Evolutionary conservation across 2,888 invertebrate species (phyloP), one percentile per base, ranked within the genome.

Genomic region (Rhingia campestris): DNA sequence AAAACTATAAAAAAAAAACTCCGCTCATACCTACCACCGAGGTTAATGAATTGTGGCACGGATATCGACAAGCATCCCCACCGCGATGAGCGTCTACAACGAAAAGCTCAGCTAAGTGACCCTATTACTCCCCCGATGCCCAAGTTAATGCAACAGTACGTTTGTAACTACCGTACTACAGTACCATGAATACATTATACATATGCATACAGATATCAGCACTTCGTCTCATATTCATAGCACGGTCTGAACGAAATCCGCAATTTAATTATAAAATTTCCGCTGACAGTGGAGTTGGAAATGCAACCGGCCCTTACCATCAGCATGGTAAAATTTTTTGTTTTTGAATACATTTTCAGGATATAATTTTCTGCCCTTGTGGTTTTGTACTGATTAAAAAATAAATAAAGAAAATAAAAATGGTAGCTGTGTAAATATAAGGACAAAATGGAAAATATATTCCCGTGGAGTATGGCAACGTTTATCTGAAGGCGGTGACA

Each of bases 221-320:
- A 47, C 43, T 10, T 56, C 14, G n/a, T 59, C 58, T 67, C 53
- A 53, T 39, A 67, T 67, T 67, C 59, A 61, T 59, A 54, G 12
- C 39, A 59, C 67, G 53, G 54, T 37, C 30, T 47, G 45, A 76
- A 69, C 45, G 61, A 61, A 69, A 54, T 69, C 54, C 61, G 69
- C 67, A 67, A 76, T 76, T 76, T 67, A 76, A 76, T 76, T 76
- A 69, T 33, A 53, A 76, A 53, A 69, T 54, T 67, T 76, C 37
- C 47, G 76, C 59, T 76, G 61, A 76, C 76, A 53, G 53, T n/a
- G n/a, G n/a, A n/a, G n/a, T n/a, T 67, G 37, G 61, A 76, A 69
- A 61, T 51, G 41, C 54, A 61, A 47, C 75, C 32, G 10, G 37
- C 41, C 66, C 43, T 51, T 51, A 41, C 54, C 39, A 63, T n/a